Percentiles rank a stretch among this genome's conserved stretches.
Evolutionary conservation across 2,113 vertebrate genomes (phyloP).

Genomic region (Perccottus glenii): DNA sequence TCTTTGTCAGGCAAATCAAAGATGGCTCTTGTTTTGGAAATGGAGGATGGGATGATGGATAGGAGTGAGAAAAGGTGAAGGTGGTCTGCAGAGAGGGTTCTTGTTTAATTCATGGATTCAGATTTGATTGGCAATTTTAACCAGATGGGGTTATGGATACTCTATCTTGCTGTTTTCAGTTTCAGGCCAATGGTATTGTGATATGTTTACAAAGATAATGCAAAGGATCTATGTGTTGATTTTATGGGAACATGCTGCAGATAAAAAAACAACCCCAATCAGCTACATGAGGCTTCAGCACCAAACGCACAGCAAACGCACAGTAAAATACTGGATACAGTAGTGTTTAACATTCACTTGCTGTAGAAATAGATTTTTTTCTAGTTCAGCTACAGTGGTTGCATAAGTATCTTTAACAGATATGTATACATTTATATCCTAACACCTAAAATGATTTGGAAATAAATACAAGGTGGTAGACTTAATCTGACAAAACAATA

Average conservation of each 20-base stretch:
- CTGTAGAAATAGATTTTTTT: background rate
- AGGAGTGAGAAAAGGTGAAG: conserved; percentile 51
- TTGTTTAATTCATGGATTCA: conserved; percentile 66
- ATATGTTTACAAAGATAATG: conserved; percentile 16
- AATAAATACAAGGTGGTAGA: too few species aligned
- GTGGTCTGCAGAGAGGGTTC: conserved; percentile 43
- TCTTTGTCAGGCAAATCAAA: conserved; percentile 77
- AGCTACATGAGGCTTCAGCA: conserved; percentile 3
- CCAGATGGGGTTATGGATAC: conserved; percentile 22
- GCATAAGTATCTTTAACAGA: too few species aligned
- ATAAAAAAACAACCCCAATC: conserved; percentile 24
- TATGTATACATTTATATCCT: too few species aligned
- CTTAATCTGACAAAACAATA: too few species aligned
- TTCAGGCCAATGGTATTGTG: background rate
- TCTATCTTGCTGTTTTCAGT: background rate
- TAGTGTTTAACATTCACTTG: background rate
- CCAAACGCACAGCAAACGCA: too few species aligned
- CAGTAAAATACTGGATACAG: background rate
- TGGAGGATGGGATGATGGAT: conserved; percentile 59
- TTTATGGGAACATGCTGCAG: conserved; percentile 9
- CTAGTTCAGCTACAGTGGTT: too few species aligned
- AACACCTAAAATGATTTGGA: too few species aligned
- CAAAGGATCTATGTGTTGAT: conserved; percentile 19
- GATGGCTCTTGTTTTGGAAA: conserved; percentile 76
- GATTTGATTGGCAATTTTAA: conserved; percentile 46